Evolutionary conservation across 2,113 vertebrate genomes (phyloP), one percentile per base, ranked within the genome.

Genomic region (Pseudorasbora parva): DNA sequence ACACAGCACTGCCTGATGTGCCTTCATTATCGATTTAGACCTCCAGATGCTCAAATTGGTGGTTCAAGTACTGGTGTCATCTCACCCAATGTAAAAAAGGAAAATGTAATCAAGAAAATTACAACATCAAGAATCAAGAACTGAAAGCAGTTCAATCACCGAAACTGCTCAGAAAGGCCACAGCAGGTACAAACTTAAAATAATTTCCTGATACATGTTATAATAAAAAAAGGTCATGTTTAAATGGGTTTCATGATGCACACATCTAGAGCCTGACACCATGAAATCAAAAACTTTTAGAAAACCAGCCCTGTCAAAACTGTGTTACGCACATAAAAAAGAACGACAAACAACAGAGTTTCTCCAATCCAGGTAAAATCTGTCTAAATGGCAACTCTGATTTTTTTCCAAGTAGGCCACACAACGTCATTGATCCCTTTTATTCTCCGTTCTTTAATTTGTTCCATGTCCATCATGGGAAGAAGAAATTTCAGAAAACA

Each of bases 401-500:
- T 0, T 78, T 62, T 78, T 60, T 45, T 19, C 5, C 54, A 33
- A 54, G 25, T 19, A 54, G 47, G 15, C 49, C 11, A 43, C 10
- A 54, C 27, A 33, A 37, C 12, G 14, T 23, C 41, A 45, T 71
- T 71, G 75, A 59, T 80, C 23, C n/a, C 17, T 64, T 25, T 64
- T 17, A 6, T 30, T 30, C 41, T 78, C 1, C 49, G 47, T 47
- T 21, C 77, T 47, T 80, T 80, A 17, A 80, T 80, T 80, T 80
- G 78, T 66, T 80, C 9, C 60, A 14, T 80, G 60, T 80, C 78
- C 27, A 66, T 66, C 78, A 80, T 17, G 43, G 43, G 6, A 80
- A 80, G 14, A 43, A 49, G 9, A 33, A 64, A 80, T 47, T 33
- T 30, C 17, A 49, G 59, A 49, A 80, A 80, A 80, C 60, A 66